Evolutionary conservation across 2,888 invertebrate species (phyloP).

Genomic region (Brenthis daphne): DNA sequence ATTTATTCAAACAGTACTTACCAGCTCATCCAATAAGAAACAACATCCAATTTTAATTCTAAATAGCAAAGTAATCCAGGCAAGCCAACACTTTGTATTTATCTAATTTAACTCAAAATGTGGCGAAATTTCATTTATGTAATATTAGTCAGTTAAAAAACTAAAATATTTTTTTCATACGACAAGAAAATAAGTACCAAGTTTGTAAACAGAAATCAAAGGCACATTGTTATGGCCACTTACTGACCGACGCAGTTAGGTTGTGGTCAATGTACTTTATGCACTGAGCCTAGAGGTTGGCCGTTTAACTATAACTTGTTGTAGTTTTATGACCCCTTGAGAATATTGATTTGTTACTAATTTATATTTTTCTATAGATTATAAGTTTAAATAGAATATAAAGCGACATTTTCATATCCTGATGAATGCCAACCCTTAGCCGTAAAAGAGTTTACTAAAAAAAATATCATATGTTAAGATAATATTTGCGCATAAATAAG

Average conservation of each 20-base stretch:
- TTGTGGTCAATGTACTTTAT: too few relatives aligned
- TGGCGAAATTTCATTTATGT: background rate
- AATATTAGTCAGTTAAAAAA: background rate
- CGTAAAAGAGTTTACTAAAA: slow-evolving; percentile 15
- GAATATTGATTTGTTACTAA: background rate
- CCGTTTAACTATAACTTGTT: too few relatives aligned
- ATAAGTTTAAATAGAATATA: background rate
- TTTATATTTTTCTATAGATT: too few relatives aligned
- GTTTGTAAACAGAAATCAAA: too few relatives aligned
- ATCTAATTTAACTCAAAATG: background rate
- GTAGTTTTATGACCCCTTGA: too few relatives aligned
- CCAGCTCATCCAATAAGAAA: too few relatives aligned
- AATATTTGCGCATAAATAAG: slow-evolving; percentile 39
- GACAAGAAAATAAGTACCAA: too few relatives aligned
- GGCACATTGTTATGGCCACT: too few relatives aligned
- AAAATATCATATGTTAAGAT: slow-evolving; percentile 26
- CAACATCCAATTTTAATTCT: background rate
- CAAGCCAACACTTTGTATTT: background rate
- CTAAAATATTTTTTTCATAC: background rate
- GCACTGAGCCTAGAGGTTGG: too few relatives aligned
- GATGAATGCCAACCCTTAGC: slow-evolving; percentile 17
- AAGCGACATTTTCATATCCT: background rate
- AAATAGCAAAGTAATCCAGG: background rate
- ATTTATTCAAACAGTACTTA: too few relatives aligned
- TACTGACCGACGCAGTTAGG: too few relatives aligned